These are phyloP conservation scores for Arge pagana DNA, from an alignment of 2,888 invertebrate genomes.

Conservation along the genomic window DNA sequence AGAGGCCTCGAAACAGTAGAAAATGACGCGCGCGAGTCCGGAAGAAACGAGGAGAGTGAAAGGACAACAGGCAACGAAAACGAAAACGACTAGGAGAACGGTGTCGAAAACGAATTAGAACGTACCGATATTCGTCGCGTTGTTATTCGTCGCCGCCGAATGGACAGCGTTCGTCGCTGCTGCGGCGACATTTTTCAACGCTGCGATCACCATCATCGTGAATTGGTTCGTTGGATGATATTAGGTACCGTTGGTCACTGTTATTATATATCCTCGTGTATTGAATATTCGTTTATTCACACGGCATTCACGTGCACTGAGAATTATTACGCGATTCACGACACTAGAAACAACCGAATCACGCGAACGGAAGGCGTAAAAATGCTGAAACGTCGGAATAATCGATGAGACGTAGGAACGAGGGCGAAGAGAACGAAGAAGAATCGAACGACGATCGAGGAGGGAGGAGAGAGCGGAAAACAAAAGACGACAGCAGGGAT, in stretches of 20 bases:
- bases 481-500: too few species aligned
- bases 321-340: too few species aligned
- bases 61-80: background rate
- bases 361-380: too few species aligned
- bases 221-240: constrained; percentile 19
- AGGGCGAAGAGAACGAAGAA: too few species aligned
- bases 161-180: constrained; percentile 53
- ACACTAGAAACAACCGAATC: too few species aligned
- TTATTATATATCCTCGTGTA: background rate
- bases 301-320: too few species aligned
- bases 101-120: background rate
- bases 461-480: too few species aligned
- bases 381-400: too few species aligned
- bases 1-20: too few species aligned
- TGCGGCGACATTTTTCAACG: constrained; percentile 51
- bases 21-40: background rate
- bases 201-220: constrained; percentile 52
- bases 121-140: constrained; percentile 44
- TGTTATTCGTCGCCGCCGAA: constrained; percentile 40
- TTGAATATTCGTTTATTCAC: too few species aligned
- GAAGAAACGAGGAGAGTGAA: background rate
- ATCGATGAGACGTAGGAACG: too few species aligned
- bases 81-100: background rate
- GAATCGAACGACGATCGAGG: too few species aligned
- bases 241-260: background rate